A percentile compares a stretch with the other conserved stretches of the same genome.
phyloP scores from a whole-genome alignment of 2,888 invertebrate genomes.

The Pemphredon lugubris region DNA sequence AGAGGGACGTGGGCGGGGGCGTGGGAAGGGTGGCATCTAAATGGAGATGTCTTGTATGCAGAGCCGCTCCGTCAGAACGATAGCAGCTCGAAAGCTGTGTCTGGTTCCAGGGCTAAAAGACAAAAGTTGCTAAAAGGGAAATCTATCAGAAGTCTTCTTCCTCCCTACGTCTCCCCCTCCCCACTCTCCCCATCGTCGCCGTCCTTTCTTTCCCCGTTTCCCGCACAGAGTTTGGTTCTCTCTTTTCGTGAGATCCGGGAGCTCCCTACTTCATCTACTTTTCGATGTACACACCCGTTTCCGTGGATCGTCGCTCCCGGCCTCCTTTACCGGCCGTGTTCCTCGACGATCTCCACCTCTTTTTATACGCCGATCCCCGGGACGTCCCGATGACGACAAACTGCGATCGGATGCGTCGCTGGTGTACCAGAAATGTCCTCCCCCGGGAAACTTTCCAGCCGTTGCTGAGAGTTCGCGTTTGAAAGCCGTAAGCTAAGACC shows the following conservation, averaged over 20 bases:
- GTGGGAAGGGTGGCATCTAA: slow-evolving; percentile 67
- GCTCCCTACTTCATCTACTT: slow-evolving; percentile 23
- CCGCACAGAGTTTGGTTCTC: slow-evolving; percentile 17
- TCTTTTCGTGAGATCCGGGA: slow-evolving; percentile 29
- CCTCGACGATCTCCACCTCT: slow-evolving; percentile 16
- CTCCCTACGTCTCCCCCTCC: slow-evolving; percentile 22
- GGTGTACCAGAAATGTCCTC: slow-evolving; percentile 40
- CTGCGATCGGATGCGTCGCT: slow-evolving; percentile 46
- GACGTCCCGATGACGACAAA: slow-evolving; percentile 51
- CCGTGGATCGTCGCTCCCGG: slow-evolving; percentile 22
- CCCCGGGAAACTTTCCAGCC: slow-evolving; percentile 56
- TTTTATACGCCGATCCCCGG: slow-evolving; percentile 33
- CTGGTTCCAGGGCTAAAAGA: slow-evolving; percentile 69
- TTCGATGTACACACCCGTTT: slow-evolving; percentile 22
- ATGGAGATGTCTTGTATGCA: slow-evolving; percentile 80
- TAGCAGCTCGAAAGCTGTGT: slow-evolving; percentile 68
- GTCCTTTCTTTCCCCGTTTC: slow-evolving; percentile 19
- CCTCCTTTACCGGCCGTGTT: slow-evolving; percentile 7
- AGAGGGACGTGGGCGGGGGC: slow-evolving; percentile 39
- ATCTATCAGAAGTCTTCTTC: slow-evolving; percentile 68
- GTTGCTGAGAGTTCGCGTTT: slow-evolving; percentile 45
- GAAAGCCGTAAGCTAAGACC: slow-evolving; percentile 32
- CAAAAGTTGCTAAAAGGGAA: slow-evolving; percentile 76
- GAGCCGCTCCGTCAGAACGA: slow-evolving; percentile 70
- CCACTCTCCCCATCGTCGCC: too few relatives aligned